phyloP scores from a whole-genome alignment of 2,888 invertebrate genomes.

The Diaperis boleti region DNA sequence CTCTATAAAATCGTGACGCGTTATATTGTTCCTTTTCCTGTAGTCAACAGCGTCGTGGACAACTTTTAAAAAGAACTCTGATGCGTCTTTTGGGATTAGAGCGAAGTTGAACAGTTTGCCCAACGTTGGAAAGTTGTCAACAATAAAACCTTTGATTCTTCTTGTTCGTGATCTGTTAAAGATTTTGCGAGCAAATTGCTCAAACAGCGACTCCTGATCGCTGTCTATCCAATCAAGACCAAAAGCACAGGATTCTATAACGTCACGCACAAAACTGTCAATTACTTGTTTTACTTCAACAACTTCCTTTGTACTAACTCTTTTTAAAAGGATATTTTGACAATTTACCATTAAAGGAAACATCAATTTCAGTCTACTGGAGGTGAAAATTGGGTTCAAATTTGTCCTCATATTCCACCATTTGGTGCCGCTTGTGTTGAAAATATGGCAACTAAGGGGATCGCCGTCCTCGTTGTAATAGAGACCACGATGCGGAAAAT shows the following conservation, averaged over 20 bases:
- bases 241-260: not conserved
- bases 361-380: slow-evolving; percentile 13
- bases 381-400: slow-evolving; percentile 17
- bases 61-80: slow-evolving; percentile 65
- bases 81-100: slow-evolving; percentile 44
- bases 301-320: not conserved
- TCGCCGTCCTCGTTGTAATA: slow-evolving; percentile 59
- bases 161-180: not conserved
- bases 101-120: not conserved
- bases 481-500: slow-evolving; percentile 1
- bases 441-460: slow-evolving; percentile 61
- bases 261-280: not conserved
- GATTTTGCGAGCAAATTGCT: not conserved
- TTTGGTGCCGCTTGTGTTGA: not conserved
- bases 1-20: slow-evolving; percentile 70
- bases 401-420: slow-evolving; percentile 10
- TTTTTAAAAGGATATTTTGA: not conserved
- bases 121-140: not conserved
- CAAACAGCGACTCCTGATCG: not conserved
- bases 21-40: slow-evolving; percentile 64
- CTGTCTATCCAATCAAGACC: not conserved
- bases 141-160: not conserved
- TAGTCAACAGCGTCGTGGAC: slow-evolving; percentile 65
- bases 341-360: not conserved
- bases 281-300: not conserved